These are phyloP conservation scores for Thalassophryne amazonica DNA, from an alignment of 2,797 vertebrate genomes.

Conservation along the genomic window DNA sequence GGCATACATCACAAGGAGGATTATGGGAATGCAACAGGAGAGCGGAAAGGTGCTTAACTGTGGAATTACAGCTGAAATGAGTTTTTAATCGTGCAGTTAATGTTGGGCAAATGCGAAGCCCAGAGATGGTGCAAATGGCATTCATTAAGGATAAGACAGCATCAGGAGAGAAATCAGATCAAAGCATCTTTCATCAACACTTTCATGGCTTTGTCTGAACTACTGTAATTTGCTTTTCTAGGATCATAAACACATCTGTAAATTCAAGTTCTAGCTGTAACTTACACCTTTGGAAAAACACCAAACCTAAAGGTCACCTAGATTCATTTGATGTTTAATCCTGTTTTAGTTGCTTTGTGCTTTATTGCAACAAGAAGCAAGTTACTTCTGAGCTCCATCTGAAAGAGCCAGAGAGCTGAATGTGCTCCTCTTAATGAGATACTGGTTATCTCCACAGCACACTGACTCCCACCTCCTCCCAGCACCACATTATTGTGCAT, in stretches of 20 bases:
- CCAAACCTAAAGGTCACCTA: constrained; percentile 44
- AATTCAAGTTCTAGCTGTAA: constrained; percentile 10
- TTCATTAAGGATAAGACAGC: constrained; percentile 64
- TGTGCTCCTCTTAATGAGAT: constrained; percentile 67
- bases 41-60: constrained; percentile 76
- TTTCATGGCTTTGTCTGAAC: constrained; percentile 37
- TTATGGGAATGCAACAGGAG: constrained; percentile 62
- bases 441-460: constrained; percentile 59
- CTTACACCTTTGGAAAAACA: constrained; percentile 4
- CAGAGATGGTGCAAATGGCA: constrained; percentile 71
- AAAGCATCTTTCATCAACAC: constrained; percentile 29
- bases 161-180: constrained; percentile 33
- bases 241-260: no score
- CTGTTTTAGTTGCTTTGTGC: constrained; percentile 33
- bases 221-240: constrained; percentile 19
- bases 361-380: constrained; percentile 34
- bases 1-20: constrained; percentile 65
- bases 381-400: constrained; percentile 24
- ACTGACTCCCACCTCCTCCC: constrained; percentile 46
- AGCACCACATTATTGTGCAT: constrained; percentile 62
- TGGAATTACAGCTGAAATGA: constrained; percentile 76
- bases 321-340: constrained; percentile 40
- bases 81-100: constrained; percentile 80
- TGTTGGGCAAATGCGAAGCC: constrained; percentile 74
- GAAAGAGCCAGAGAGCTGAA: constrained; percentile 39